Base-by-base conservation (phyloP, 2,797 vertebrate species). In the Avahi laniger region DNA sequence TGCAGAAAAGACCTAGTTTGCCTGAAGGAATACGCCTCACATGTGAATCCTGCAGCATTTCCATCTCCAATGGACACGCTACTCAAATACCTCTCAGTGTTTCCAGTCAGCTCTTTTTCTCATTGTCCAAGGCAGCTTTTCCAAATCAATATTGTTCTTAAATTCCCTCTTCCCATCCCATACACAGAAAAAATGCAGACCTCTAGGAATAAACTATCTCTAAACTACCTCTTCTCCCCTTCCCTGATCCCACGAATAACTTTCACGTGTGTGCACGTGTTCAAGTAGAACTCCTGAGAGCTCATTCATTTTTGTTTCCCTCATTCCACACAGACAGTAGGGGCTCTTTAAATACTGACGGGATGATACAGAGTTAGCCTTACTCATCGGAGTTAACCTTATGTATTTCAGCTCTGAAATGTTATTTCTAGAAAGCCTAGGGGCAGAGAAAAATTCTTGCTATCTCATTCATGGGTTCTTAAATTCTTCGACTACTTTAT, bases 1-100 rank as follows among this genome's bases (percentile, higher is more conserved):
- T 50, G 13, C 6, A 24, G 35, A 46, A 35, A 73, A 91, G 38
- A 46, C 48, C 57, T 50, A 30, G 0, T 26, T 33, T 38, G 11
- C 18, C n/a, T 75, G 8, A 80, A 67, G 33, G 30, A 67, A 26
- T 0, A 10, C 4, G 8, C n/a, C 30, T 65, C 63, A 33, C 4
- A 5, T 0, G 0, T 26, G 33, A 5, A 20, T 35, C 33, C 59
- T 35, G 20, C 15, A 52, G 33, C 41, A 20, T 13, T 0, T 28
- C 10, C 4, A 5, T 54, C 70, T 79, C 54, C 13, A 1, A 7
- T 20, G 48, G 61, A 17, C 5, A 22, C 4, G 4, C 20, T 33
- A 22, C 46, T 24, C 38, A 41, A 69, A 41, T 57, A 26, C 14
- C 33, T 24, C 17, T 78, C 73, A 38, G 18, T 50, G 48, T 93